Percentiles rank a stretch among this genome's conserved stretches.
Conservation (phyloP, 92 coral and sea anemone species). For the Epizoanthus stellaris region DNA sequence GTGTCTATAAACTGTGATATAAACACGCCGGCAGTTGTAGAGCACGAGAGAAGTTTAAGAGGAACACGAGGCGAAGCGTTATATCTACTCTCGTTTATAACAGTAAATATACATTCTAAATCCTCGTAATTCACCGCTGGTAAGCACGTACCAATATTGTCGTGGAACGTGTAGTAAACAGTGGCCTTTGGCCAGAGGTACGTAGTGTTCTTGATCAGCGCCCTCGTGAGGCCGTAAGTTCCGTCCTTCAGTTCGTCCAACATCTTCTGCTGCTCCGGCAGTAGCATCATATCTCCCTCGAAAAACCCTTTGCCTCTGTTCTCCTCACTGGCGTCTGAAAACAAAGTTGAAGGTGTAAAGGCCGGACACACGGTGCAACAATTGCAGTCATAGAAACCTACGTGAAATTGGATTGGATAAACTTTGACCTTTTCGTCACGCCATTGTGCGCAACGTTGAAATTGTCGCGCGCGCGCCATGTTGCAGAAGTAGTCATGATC, state of each 20-base stretch:
- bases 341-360: neutral
- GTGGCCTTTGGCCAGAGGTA: slow-evolving; percentile 79
- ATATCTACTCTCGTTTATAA: no score
- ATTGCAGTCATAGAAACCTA: no score
- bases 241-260: slow-evolving; percentile 67
- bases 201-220: slow-evolving; percentile 77
- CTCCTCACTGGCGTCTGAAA: slow-evolving; percentile 71
- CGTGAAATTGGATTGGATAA: no score
- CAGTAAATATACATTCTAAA: neutral
- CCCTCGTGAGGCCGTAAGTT: slow-evolving; percentile 60
- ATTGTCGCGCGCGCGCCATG: no score
- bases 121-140: neutral
- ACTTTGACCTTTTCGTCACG: no score
- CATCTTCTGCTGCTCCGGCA: slow-evolving; percentile 69
- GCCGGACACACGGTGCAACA: neutral
- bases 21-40: no score
- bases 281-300: slow-evolving; percentile 91
- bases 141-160: slow-evolving; percentile 74
- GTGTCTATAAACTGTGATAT: no score
- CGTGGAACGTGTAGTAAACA: slow-evolving; percentile 77
- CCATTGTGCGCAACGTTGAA: no score
- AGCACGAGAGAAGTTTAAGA: no score
- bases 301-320: slow-evolving; percentile 83
- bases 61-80: no score
- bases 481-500: no score